Conservation (phyloP, 2,888 invertebrate species). For the Portevinia maculata region DNA sequence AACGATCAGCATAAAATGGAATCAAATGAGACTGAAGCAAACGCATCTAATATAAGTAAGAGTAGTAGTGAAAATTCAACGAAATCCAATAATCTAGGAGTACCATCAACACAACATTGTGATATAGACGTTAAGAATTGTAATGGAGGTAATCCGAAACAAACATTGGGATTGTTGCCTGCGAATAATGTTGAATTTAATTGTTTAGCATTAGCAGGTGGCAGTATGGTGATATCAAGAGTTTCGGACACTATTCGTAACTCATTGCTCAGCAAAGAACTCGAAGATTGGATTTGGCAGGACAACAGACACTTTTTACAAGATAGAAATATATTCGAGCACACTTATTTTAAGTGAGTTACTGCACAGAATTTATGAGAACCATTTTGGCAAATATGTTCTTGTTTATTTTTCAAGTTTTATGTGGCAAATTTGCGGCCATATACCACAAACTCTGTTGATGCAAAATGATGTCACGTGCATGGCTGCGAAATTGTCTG, state of each 20-base stretch:
- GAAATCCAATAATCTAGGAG: conserved; percentile 79
- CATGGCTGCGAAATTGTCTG: conserved; percentile 93
- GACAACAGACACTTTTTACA: conserved; percentile 97
- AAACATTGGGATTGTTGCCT: background rate
- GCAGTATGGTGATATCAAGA: conserved; percentile 61
- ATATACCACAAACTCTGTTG: conserved; percentile 94
- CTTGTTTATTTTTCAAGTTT: conserved; percentile 85
- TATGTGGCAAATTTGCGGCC: conserved; percentile 98
- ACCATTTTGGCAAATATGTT: background rate
- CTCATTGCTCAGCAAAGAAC: conserved; percentile 84
- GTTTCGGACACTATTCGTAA: conserved; percentile 73
- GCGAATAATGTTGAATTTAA: background rate
- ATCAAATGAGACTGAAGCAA: conserved; percentile 67
- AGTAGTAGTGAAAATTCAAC: conserved; percentile 64
- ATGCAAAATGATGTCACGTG: conserved; percentile 92
- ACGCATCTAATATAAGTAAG: conserved; percentile 70
- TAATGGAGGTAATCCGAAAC: conserved; percentile 56
- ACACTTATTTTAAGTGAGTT: conserved; percentile 95
- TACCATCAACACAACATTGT: conserved; percentile 79
- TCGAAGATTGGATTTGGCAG: conserved; percentile 98
- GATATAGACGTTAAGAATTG: conserved; percentile 79
- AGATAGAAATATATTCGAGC: conserved; percentile 97
- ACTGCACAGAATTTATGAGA: too few relatives aligned
- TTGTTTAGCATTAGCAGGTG: conserved; percentile 21
- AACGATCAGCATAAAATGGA: conserved; percentile 54